phyloP scores from a whole-genome alignment of 2,113 vertebrate species.

The Austrofundulus limnaeus region DNA sequence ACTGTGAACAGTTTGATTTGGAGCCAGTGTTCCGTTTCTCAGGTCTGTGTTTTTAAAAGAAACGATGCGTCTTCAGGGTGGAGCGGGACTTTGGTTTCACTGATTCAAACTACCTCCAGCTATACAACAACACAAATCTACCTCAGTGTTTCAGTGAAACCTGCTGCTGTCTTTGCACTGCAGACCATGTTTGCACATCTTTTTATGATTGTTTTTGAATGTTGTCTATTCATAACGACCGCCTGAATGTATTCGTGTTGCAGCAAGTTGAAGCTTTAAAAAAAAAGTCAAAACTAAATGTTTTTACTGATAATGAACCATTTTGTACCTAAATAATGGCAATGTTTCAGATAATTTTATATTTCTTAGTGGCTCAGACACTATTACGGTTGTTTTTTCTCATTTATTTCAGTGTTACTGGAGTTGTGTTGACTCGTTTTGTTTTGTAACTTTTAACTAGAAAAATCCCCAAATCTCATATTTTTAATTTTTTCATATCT shows the following conservation, averaged over 20 bases:
- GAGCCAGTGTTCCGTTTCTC: background rate
- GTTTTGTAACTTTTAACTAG: no score
- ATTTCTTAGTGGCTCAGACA: no score
- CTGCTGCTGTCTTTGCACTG: slow-evolving; percentile 58
- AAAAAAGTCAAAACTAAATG: background rate
- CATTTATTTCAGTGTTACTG: no score
- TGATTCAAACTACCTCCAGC: slow-evolving; percentile 27
- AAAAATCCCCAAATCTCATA: no score
- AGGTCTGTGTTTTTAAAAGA: background rate
- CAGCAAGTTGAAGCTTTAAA: background rate
- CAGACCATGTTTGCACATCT: slow-evolving; percentile 57
- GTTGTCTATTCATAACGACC: slow-evolving; percentile 28
- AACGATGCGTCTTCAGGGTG: background rate
- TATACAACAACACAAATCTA: slow-evolving; percentile 43
- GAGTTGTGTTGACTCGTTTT: no score
- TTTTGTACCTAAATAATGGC: no score
- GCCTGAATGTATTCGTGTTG: slow-evolving; percentile 46
- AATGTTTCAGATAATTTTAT: no score
- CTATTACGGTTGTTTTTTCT: no score
- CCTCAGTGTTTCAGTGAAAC: slow-evolving; percentile 42
- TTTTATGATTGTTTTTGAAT: slow-evolving; percentile 33
- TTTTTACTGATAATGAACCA: no score
- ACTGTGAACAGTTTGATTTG: no score
- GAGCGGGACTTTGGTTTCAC: background rate
- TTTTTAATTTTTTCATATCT: no score